Percentiles rank a stretch among this genome's conserved stretches.
Conservation (phyloP, 2,113 vertebrate genomes). For the Tychaedon coryphoeus region DNA sequence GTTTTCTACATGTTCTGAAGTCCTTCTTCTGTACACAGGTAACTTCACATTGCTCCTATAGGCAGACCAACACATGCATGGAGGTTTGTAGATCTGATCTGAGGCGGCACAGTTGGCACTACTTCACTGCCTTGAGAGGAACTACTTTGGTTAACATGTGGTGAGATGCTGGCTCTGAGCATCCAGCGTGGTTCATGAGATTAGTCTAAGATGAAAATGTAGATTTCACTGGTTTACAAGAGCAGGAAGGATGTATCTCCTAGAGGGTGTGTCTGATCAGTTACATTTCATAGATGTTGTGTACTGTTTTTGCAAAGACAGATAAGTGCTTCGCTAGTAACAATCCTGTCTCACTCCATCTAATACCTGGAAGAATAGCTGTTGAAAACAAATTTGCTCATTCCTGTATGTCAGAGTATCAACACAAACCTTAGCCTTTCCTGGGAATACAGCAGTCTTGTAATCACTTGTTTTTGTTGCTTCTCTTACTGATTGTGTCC, state of each 20-base stretch:
- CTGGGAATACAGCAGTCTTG: not conserved
- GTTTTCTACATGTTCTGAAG: not conserved
- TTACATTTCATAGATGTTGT: not conserved
- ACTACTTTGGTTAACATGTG: not conserved
- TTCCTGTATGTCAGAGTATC: not conserved
- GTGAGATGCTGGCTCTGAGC: constrained; percentile 13
- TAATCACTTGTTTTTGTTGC: not conserved
- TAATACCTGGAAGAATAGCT: not conserved
- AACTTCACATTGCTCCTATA: not conserved
- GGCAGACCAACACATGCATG: not conserved
- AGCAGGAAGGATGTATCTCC: constrained; percentile 22
- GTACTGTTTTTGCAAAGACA: not conserved
- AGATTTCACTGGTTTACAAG: constrained; percentile 19
- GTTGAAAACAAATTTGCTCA: constrained; percentile 25
- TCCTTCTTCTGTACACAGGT: not conserved
- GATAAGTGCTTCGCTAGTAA: constrained; percentile 21
- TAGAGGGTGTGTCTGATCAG: constrained; percentile 19
- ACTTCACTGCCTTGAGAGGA: not conserved
- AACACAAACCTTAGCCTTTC: not conserved
- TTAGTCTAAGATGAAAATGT: constrained; percentile 10
- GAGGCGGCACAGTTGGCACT: not conserved
- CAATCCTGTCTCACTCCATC: not conserved
- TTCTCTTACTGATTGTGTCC: not conserved
- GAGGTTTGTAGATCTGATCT: constrained; percentile 25
- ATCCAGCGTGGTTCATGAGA: not conserved